These are phyloP conservation scores for Chroicocephalus ridibundus DNA, from an alignment of 2,113 vertebrate species.

Conservation along the genomic window DNA sequence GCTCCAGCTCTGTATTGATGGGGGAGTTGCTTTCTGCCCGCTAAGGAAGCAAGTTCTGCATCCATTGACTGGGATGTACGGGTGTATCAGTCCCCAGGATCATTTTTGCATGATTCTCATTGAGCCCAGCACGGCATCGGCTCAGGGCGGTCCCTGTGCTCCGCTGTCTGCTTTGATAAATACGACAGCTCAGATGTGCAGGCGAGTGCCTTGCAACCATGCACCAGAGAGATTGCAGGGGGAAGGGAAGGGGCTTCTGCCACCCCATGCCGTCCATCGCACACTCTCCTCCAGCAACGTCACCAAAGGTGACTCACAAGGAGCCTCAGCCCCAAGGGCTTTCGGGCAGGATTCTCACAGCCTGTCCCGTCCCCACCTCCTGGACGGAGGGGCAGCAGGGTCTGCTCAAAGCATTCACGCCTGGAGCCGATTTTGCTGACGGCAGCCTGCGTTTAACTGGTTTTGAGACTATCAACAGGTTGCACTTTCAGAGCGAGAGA, in stretches of 20 bases:
- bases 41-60: neutral
- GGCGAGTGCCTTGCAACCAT: neutral
- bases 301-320: neutral
- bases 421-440: neutral
- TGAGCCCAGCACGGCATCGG: neutral
- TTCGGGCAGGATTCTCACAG: neutral
- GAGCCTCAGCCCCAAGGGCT: neutral
- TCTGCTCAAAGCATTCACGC: neutral
- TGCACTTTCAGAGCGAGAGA: neutral
- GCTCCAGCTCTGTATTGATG: neutral
- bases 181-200: neutral
- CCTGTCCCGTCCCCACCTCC: neutral
- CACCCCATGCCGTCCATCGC: accelerated
- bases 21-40: neutral
- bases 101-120: neutral
- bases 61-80: accelerated
- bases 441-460: neutral
- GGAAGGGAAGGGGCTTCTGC: accelerated
- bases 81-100: too few species aligned
- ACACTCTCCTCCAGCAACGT: neutral
- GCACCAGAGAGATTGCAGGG: accelerated
- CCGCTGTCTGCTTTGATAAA: neutral
- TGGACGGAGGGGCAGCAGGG: neutral
- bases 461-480: neutral
- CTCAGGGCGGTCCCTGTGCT: neutral